phyloP scores from a whole-genome alignment of 92 coral and sea anemone genomes.

The Umimayanthus kanabou region DNA sequence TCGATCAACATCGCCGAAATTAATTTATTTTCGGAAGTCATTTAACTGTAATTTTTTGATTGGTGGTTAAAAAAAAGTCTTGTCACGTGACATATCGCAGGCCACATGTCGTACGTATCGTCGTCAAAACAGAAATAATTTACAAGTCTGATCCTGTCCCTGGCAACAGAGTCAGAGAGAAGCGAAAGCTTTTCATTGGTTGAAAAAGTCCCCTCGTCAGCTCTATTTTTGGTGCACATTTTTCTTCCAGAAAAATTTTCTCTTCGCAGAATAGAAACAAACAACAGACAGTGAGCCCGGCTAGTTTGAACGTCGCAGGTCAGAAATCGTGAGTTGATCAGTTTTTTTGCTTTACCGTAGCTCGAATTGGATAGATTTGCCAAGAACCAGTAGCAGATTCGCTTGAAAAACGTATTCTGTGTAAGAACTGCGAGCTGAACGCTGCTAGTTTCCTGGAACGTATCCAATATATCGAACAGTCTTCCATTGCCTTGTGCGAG shows the following conservation, averaged over 20 bases:
- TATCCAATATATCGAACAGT: slow-evolving; percentile 3
- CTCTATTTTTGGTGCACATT: slow-evolving; percentile 71
- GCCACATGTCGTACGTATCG: slow-evolving; percentile 12
- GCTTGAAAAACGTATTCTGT: neutral
- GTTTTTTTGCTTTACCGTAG: neutral
- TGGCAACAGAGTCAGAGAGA: neutral
- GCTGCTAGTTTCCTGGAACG: slow-evolving; percentile 17
- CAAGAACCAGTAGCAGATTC: neutral
- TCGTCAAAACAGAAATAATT: slow-evolving; percentile 17
- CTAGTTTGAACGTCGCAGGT: slow-evolving; percentile 46
- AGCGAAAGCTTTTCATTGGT: slow-evolving; percentile 59
- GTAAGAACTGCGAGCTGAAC: neutral
- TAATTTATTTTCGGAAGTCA: slow-evolving; percentile 36
- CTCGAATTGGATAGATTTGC: neutral
- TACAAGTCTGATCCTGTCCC: slow-evolving; percentile 81
- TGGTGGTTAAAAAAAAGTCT: slow-evolving; percentile 12
- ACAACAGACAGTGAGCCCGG: slow-evolving; percentile 38
- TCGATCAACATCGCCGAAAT: neutral
- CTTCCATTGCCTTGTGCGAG: neutral
- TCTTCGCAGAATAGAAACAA: slow-evolving; percentile 34
- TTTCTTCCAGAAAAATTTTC: slow-evolving; percentile 42
- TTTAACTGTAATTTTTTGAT: slow-evolving; percentile 32
- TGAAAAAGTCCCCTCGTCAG: slow-evolving; percentile 57
- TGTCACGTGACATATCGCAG: slow-evolving; percentile 30
- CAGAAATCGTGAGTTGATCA: neutral